Evolutionary conservation across 2,888 invertebrate species (phyloP).

Genomic region (Scaptodrosophila latifasciaeformis): DNA sequence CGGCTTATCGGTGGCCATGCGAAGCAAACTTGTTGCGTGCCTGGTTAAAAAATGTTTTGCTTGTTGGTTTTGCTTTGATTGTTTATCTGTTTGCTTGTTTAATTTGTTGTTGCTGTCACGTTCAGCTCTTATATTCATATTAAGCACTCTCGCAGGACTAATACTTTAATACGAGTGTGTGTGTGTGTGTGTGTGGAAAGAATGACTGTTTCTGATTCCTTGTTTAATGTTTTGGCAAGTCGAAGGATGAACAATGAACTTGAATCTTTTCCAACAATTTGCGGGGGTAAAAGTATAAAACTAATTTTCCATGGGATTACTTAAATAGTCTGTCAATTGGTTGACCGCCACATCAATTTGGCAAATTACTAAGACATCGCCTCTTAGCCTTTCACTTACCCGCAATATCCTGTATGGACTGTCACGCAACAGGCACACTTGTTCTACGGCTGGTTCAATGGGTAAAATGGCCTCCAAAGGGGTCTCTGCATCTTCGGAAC

Average conservation of each 20-base stretch:
- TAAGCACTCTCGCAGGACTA: no score
- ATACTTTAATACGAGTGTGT: no score
- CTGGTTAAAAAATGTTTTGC: not conserved
- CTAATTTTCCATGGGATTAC: slow-evolving; percentile 16
- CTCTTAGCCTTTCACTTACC: slow-evolving; percentile 65
- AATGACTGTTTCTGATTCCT: no score
- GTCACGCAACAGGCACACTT: slow-evolving; percentile 84
- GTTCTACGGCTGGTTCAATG: slow-evolving; percentile 65
- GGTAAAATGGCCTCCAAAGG: slow-evolving; percentile 68
- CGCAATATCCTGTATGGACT: slow-evolving; percentile 75
- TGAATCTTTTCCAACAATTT: not conserved
- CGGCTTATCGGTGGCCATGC: not conserved
- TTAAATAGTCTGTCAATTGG: no score
- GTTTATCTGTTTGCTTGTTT: no score
- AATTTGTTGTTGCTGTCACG: no score
- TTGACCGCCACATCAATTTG: slow-evolving; percentile 36
- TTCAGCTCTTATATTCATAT: no score
- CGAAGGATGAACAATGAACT: slow-evolving; percentile 5
- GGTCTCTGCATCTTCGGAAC: slow-evolving; percentile 63
- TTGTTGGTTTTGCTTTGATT: not conserved
- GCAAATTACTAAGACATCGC: slow-evolving; percentile 34
- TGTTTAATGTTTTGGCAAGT: no score
- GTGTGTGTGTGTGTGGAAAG: no score
- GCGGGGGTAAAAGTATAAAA: not conserved
- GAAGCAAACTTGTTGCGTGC: slow-evolving; percentile 45